phyloP scores from a whole-genome alignment of 2,888 invertebrate genomes.

The Poecilus cupreus region DNA sequence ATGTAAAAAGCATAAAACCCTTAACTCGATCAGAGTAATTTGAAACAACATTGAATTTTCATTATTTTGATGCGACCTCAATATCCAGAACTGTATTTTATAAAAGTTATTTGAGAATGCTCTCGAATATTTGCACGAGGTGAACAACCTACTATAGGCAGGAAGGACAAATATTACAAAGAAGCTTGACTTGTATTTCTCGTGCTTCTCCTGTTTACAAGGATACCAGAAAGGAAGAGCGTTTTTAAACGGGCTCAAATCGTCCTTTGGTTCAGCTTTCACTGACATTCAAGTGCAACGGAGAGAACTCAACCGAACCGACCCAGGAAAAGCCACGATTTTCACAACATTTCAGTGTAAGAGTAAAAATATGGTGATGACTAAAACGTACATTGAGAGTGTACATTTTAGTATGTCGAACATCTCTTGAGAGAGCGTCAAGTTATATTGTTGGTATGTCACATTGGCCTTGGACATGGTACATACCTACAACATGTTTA shows the following conservation, averaged over 20 bases:
- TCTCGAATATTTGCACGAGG: not conserved
- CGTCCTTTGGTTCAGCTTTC: slow-evolving; percentile 31
- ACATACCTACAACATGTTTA: too few relatives aligned
- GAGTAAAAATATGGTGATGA: not conserved
- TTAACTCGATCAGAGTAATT: too few relatives aligned
- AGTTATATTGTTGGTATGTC: too few relatives aligned
- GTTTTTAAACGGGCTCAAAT: not conserved
- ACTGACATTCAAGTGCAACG: slow-evolving; percentile 13
- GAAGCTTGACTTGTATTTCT: not conserved
- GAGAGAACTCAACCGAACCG: not conserved
- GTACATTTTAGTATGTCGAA: too few relatives aligned
- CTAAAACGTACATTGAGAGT: not conserved
- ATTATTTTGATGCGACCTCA: too few relatives aligned
- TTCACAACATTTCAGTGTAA: not conserved
- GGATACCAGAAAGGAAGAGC: not conserved
- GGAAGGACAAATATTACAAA: slow-evolving; percentile 14
- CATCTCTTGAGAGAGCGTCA: too few relatives aligned
- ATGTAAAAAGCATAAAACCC: too few relatives aligned
- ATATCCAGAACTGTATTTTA: too few relatives aligned
- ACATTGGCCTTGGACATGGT: too few relatives aligned
- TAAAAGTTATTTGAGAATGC: too few relatives aligned
- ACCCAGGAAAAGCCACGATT: slow-evolving; percentile 12
- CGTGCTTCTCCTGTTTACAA: not conserved
- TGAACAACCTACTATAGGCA: not conserved
- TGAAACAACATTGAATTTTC: too few relatives aligned